Percentiles rank a stretch among this genome's conserved stretches.
Evolutionary conservation across 2,888 invertebrate genomes (phyloP).

Genomic region (Panzeria rudis): DNA sequence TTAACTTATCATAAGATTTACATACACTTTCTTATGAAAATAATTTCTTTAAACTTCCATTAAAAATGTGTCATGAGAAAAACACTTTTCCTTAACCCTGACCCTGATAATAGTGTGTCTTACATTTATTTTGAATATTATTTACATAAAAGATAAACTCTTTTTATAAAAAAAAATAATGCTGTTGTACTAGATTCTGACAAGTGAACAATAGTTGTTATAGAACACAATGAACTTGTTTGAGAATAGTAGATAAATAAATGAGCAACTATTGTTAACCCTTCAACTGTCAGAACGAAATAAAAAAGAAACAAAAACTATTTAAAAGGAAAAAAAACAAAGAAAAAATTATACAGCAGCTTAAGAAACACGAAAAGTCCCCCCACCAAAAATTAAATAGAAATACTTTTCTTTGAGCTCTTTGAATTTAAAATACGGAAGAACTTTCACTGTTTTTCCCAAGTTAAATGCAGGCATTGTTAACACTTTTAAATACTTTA

Average conservation of each 20-base stretch:
- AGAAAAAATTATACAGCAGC: slow-evolving; percentile 62
- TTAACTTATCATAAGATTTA: neutral
- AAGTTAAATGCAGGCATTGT: slow-evolving; percentile 56
- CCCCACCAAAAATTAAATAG: slow-evolving; percentile 38
- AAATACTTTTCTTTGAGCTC: neutral
- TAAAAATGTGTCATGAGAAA: slow-evolving; percentile 49
- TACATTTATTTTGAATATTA: neutral
- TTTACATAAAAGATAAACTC: slow-evolving; percentile 3
- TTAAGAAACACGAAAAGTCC: slow-evolving; percentile 59
- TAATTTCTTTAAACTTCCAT: slow-evolving; percentile 3
- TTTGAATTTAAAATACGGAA: slow-evolving; percentile 53
- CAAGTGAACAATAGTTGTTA: slow-evolving; percentile 62
- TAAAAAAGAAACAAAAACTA: slow-evolving; percentile 35
- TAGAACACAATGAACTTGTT: slow-evolving; percentile 38
- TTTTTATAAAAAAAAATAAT: slow-evolving; percentile 5
- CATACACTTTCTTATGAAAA: slow-evolving; percentile 54
- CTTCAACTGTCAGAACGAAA: slow-evolving; percentile 64
- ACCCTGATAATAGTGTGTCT: slow-evolving; percentile 52
- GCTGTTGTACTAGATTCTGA: slow-evolving; percentile 66
- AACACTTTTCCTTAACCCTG: slow-evolving; percentile 71
- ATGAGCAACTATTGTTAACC: slow-evolving; percentile 63
- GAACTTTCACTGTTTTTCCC: slow-evolving; percentile 72
- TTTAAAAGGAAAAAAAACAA: neutral
- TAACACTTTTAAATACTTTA: slow-evolving; percentile 49
- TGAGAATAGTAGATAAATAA: slow-evolving; percentile 10